phyloP scores from a whole-genome alignment of 2,113 vertebrate genomes.

The Onychostruthus taczanowskii region DNA sequence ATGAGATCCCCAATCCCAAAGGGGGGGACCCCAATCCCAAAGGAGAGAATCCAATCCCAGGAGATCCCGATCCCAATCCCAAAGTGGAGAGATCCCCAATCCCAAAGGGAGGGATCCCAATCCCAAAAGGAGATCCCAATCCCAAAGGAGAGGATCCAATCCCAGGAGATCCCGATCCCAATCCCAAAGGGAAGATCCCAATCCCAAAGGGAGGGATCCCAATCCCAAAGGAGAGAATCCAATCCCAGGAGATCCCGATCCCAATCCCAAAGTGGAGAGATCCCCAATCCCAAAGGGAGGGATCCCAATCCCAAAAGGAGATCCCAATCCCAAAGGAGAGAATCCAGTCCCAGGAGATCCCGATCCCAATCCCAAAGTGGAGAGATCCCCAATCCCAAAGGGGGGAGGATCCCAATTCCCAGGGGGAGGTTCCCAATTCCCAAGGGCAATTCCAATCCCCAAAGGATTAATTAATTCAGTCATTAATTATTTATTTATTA shows the following conservation, averaged over 20 bases:
- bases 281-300: too few species aligned
- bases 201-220: too few species aligned
- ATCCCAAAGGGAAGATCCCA: neutral
- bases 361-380: too few species aligned
- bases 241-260: too few species aligned
- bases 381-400: neutral
- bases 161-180: neutral
- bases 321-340: too few species aligned
- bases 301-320: neutral
- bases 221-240: neutral
- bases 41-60: neutral
- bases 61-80: too few species aligned
- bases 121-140: too few species aligned
- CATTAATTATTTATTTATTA: neutral
- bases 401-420: neutral
- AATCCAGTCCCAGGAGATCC: too few species aligned
- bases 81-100: too few species aligned
- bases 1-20: neutral
- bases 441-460: neutral
- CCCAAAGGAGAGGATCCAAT: neutral
- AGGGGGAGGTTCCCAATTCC: neutral
- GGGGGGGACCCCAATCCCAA: neutral
- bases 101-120: neutral
- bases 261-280: neutral
- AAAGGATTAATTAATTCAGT: rapidly evolving